Percentiles rank a stretch among this genome's conserved stretches.
phyloP scores from a whole-genome alignment of 2,888 invertebrate genomes.

The Pinctada fucata region DNA sequence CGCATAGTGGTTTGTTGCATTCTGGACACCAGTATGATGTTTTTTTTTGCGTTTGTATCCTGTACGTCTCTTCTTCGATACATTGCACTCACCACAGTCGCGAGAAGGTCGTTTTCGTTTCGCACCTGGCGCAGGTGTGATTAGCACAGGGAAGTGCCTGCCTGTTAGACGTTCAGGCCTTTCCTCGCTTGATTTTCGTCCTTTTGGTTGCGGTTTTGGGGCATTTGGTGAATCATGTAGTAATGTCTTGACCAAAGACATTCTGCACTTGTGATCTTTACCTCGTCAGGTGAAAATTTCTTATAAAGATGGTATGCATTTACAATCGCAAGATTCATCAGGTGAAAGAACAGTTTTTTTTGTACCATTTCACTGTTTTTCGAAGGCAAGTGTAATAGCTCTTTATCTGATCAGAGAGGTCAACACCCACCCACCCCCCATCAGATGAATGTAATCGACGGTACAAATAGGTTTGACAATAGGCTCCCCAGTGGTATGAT shows the following conservation, averaged over 20 bases:
- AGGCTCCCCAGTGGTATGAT: constrained; percentile 14
- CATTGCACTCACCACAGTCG: constrained; percentile 23
- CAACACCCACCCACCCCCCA: constrained; percentile 44
- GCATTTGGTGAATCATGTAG: constrained; percentile 11
- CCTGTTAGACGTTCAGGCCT: constrained; percentile 19
- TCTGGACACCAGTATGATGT: constrained; percentile 25
- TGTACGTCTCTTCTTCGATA: constrained; percentile 1
- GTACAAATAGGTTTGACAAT: constrained; percentile 39
- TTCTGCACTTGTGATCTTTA: constrained; percentile 19
- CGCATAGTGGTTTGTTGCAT: constrained; percentile 17
- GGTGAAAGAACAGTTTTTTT: constrained; percentile 49
- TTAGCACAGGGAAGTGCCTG: constrained; percentile 18
- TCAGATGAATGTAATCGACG: constrained; percentile 41
- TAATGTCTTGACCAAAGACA: not conserved
- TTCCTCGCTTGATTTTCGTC: constrained; percentile 1
- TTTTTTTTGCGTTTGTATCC: constrained; percentile 21
- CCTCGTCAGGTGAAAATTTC: constrained; percentile 21
- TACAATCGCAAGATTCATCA: constrained; percentile 31
- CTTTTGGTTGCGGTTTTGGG: constrained; percentile 12
- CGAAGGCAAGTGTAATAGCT: constrained; percentile 38
- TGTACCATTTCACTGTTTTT: constrained; percentile 48
- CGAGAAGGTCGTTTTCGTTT: constrained; percentile 22
- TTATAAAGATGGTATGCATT: constrained; percentile 42
- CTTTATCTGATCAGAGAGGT: constrained; percentile 46
- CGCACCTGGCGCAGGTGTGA: constrained; percentile 10